Evolutionary conservation across 2,888 invertebrate species (phyloP).

Genomic region (Pollenia amentaria): DNA sequence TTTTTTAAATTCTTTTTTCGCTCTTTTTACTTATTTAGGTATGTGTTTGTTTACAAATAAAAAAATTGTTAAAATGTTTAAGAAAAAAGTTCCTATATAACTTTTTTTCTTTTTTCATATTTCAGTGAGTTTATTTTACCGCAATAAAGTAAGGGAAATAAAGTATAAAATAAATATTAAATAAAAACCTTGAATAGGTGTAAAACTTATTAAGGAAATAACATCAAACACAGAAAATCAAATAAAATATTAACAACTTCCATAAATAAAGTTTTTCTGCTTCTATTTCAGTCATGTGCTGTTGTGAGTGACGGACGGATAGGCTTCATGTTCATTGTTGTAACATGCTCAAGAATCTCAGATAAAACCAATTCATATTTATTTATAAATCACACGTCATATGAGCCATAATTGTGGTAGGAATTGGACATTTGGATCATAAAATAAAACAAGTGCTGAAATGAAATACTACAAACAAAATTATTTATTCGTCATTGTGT

Average conservation of each 20-base stretch:
- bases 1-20: too few relatives aligned
- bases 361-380: neutral
- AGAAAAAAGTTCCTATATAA: neutral
- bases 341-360: too few relatives aligned
- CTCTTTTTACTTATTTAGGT: too few relatives aligned
- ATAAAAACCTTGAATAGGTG: constrained; percentile 4
- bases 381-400: constrained; percentile 1
- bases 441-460: neutral
- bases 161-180: neutral
- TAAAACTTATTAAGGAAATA: constrained; percentile 6
- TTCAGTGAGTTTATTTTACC: neutral
- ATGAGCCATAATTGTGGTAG: neutral
- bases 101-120: neutral
- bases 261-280: neutral
- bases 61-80: neutral
- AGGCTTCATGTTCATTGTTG: too few relatives aligned
- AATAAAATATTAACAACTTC: constrained; percentile 17
- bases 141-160: neutral
- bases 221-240: neutral
- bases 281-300: too few relatives aligned
- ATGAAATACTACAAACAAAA: neutral
- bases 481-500: neutral
- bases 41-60: too few relatives aligned
- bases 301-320: too few relatives aligned
- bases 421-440: neutral